Base-by-base conservation (phyloP, 2,888 invertebrate species). In the Lasioglossum marginatum region DNA sequence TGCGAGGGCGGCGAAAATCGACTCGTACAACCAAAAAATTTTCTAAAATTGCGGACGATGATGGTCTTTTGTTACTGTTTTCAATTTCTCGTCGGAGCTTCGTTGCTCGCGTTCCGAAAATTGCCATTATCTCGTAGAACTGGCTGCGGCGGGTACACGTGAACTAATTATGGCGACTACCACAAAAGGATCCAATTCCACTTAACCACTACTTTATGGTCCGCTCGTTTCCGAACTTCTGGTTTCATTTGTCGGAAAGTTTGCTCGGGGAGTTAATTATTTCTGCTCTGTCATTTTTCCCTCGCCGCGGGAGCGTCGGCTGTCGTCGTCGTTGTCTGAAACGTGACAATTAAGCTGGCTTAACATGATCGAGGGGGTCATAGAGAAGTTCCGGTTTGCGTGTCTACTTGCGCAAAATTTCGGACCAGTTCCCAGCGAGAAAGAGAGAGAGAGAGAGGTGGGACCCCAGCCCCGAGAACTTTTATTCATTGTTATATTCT, bases 401-500 rank as follows among this genome's bases (percentile, higher is more conserved):
- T 34, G 66, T 75, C 68, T 81, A 57, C 73, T 83, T 73, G 57
- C 63, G 75, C 77, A 73, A 83, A 57, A 57, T 57, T 77, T 84
- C 68, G 34, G 68, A 77, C 1, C n/a, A 31, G 45, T 40, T n/a
- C 27, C 12, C 34, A 19, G 12, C 34, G 34, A 72, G 57, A 52
- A 8, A 1, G 19, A 19, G 43, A 12, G 3, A 43, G 3, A 10
- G 10, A 43, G 12, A 43, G 43, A 12, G 43, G n/a, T 40, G 14
- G 8, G 1, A n/a, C 10, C n/a, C n/a, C n/a, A n/a, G n/a, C 10
- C n/a, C 37, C 31, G 4, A n/a, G 19, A 77, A 81, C 82, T 82
- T 84, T 84, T 84, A 84, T 77, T 84, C 77, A 77, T 84, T 84
- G 82, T 84, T 77, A 60, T 74, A 63, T 68, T 45, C 52, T 77